Conservation (phyloP, 2,888 invertebrate species). For the Thymelicus sylvestris region DNA sequence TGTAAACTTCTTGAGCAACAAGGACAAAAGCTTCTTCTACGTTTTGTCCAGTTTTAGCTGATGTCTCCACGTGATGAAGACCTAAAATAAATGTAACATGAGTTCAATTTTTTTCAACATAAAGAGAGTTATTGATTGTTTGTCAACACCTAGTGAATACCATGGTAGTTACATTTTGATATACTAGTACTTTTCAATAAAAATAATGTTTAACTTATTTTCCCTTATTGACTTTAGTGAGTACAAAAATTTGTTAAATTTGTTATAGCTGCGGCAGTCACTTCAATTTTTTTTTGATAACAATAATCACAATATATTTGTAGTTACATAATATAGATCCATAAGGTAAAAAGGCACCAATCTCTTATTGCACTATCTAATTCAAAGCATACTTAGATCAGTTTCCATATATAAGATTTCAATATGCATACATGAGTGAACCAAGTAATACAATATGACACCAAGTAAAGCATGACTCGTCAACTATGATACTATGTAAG, state of each 20-base stretch:
- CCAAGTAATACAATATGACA: conserved; percentile 23
- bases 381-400: neutral
- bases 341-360: neutral
- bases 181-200: no score
- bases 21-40: conserved; percentile 96
- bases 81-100: conserved; percentile 58
- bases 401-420: conserved; percentile 3
- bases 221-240: no score
- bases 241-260: no score
- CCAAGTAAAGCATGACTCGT: conserved; percentile 32
- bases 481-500: conserved; percentile 16
- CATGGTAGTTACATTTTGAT: no score
- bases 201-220: no score
- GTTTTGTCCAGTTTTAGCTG: conserved; percentile 95
- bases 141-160: neutral
- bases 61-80: conserved; percentile 97
- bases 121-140: neutral
- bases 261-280: no score
- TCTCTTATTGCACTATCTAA: neutral
- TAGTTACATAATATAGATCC: neutral
- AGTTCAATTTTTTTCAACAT: neutral
- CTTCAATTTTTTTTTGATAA: no score
- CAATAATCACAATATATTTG: neutral
- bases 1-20: conserved; percentile 96
- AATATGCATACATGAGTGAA: conserved; percentile 21